A percentile compares a stretch with the other conserved stretches of the same genome.
phyloP scores from a whole-genome alignment of 2,113 vertebrate genomes.

The Brienomyrus brachyistius region DNA sequence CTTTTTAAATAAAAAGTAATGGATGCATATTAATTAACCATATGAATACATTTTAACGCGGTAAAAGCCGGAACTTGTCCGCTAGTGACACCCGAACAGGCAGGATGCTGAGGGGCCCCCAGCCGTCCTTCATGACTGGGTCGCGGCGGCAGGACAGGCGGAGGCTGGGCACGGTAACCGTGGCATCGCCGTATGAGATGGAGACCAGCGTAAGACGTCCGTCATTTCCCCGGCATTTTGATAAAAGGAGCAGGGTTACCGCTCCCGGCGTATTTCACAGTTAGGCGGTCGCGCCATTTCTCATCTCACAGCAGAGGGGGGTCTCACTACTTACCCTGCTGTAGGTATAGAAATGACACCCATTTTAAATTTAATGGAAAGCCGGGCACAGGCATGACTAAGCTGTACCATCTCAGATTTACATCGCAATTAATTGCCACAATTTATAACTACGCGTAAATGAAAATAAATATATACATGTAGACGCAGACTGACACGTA shows the following conservation, averaged over 20 bases:
- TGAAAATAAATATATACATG: constrained; percentile 12
- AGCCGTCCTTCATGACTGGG: neutral
- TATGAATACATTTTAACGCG: neutral
- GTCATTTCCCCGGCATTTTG: neutral
- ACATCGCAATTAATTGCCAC: neutral
- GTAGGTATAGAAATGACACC: neutral
- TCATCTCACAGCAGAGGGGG: neutral
- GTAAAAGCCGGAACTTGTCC: neutral
- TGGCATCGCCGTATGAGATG: neutral
- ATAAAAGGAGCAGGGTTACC: neutral
- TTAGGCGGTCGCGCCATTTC: neutral
- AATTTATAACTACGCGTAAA: neutral
- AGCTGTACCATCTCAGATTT: constrained; percentile 4
- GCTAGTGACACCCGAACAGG: neutral
- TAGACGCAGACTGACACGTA: neutral
- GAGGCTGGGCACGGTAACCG: neutral
- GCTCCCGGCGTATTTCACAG: neutral
- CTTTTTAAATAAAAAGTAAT: neutral
- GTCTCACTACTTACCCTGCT: neutral
- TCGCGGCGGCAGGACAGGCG: neutral
- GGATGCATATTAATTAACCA: neutral
- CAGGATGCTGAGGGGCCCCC: neutral
- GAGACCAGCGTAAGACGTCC: neutral
- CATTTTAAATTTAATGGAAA: neutral
- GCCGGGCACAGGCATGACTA: neutral